These are phyloP conservation scores for Lipophrys pholis DNA, from an alignment of 2,113 vertebrate genomes.

Conservation along the genomic window DNA sequence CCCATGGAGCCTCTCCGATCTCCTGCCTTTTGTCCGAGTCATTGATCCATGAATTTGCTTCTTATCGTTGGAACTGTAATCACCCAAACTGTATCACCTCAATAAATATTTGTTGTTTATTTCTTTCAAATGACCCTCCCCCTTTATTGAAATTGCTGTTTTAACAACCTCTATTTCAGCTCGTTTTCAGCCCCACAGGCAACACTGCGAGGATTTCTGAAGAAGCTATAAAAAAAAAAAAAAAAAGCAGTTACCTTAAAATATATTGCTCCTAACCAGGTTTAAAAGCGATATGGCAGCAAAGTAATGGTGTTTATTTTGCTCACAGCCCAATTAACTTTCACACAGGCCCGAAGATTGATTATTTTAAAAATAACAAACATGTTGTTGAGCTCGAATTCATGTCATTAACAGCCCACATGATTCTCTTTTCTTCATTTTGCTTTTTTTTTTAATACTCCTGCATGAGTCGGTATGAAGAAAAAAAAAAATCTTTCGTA, in stretches of 20 bases:
- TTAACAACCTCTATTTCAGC: background rate
- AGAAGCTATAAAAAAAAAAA: background rate
- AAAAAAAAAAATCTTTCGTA: background rate
- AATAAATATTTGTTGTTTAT: too few species aligned
- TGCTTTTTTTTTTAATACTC: background rate
- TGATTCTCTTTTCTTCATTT: slow-evolving; percentile 2
- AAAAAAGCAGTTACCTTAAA: background rate
- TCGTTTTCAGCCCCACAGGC: too few species aligned
- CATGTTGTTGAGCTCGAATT: background rate
- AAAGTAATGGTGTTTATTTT: slow-evolving; percentile 13
- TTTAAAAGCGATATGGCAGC: background rate
- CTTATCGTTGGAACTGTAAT: too few species aligned
- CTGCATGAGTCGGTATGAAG: background rate
- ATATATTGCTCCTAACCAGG: too few species aligned
- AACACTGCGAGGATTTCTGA: background rate
- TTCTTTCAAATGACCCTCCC: too few species aligned
- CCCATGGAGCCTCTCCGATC: too few species aligned
- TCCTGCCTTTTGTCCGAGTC: too few species aligned
- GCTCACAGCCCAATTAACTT: background rate
- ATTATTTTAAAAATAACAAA: background rate
- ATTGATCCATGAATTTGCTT: too few species aligned
- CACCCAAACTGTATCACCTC: too few species aligned
- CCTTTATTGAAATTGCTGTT: too few species aligned
- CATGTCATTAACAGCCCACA: slow-evolving; percentile 12
- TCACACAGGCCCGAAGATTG: background rate